Conservation (phyloP, 2,888 invertebrate genomes). For the Lissonota sp. region DNA sequence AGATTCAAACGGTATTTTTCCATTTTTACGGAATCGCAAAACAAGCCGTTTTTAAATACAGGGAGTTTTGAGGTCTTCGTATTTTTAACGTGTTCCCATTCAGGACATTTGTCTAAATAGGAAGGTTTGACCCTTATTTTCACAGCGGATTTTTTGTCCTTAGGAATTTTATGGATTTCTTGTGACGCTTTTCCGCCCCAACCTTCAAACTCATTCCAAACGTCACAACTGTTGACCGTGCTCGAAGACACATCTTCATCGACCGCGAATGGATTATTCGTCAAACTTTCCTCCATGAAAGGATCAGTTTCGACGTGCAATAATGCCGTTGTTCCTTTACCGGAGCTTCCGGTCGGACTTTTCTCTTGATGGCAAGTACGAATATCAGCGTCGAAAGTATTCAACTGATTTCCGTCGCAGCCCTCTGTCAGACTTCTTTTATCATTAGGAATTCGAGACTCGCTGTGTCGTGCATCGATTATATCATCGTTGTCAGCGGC, state of each 20-base stretch:
- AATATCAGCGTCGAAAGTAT: neutral
- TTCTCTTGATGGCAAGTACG: neutral
- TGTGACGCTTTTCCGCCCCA: conserved; percentile 51
- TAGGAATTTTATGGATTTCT: neutral
- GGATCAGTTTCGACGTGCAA: neutral
- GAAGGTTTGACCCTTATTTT: conserved; percentile 49
- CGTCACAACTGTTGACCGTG: conserved; percentile 7
- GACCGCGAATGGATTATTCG: neutral
- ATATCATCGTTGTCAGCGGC: too few species aligned
- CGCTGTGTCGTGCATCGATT: too few species aligned
- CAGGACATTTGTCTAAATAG: conserved; percentile 56
- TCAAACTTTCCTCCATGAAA: conserved; percentile 3
- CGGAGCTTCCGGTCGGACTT: neutral
- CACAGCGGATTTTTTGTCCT: conserved; percentile 16
- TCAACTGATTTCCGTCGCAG: too few species aligned
- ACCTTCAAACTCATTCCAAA: conserved; percentile 54
- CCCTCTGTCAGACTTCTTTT: too few species aligned
- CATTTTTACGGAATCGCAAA: conserved; percentile 46
- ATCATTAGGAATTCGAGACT: too few species aligned
- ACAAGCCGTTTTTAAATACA: conserved; percentile 47
- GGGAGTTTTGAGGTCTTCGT: conserved; percentile 37
- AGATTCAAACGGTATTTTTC: conserved; percentile 40
- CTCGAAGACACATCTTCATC: conserved; percentile 11
- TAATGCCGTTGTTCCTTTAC: too few species aligned
- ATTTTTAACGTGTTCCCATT: conserved; percentile 61